A percentile compares a stretch with the other conserved stretches of the same genome.
Conservation (phyloP, 2,113 vertebrate species). For the Muntiacus muntjak region DNA sequence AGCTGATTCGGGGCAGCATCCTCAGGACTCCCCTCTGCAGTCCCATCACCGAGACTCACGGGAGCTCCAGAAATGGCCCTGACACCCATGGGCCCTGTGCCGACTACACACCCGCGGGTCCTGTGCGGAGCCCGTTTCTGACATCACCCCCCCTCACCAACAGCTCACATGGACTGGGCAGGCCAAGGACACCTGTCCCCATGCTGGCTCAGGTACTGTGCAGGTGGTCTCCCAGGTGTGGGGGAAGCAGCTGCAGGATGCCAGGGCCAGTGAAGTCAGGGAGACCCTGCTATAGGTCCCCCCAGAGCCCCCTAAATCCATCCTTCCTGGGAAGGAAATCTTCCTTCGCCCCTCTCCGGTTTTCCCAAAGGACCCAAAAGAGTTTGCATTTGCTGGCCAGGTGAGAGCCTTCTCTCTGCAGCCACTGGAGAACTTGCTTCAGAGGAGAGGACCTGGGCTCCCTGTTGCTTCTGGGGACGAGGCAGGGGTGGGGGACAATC, state of each 20-base stretch:
- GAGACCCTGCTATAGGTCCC: not conserved
- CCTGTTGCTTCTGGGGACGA: no score
- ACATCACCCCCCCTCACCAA: not conserved
- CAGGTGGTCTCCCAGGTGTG: no score
- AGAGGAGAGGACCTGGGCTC: fast-evolving
- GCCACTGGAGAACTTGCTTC: not conserved
- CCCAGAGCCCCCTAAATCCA: fast-evolving
- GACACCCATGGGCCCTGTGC: not conserved
- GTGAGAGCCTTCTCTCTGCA: not conserved
- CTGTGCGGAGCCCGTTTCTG: no score
- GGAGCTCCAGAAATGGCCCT: not conserved
- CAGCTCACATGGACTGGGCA: fast-evolving
- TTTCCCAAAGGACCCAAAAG: not conserved
- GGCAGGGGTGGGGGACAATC: not conserved
- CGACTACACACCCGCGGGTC: not conserved
- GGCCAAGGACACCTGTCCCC: not conserved
- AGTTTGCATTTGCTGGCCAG: not conserved
- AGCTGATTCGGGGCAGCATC: not conserved
- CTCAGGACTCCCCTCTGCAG: not conserved
- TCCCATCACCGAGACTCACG: fast-evolving
- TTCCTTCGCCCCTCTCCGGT: not conserved
- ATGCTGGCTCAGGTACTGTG: no score
- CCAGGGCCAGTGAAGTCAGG: fast-evolving
- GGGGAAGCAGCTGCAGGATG: fast-evolving
- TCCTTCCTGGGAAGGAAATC: not conserved